phyloP scores from a whole-genome alignment of 2,113 vertebrate species.

The Ictalurus punctatus region DNA sequence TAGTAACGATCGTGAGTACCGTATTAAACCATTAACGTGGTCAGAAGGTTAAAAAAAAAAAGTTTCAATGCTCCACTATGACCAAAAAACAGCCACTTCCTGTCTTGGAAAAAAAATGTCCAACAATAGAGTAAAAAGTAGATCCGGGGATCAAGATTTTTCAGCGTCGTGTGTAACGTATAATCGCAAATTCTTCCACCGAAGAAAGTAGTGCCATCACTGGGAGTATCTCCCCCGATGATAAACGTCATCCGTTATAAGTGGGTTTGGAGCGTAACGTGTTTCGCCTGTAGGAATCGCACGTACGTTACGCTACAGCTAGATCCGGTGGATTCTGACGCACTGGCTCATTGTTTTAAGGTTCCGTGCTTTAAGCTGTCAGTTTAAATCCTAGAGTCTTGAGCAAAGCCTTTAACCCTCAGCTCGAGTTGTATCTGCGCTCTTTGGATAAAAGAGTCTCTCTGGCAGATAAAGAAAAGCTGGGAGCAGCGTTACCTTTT shows the following conservation, averaged over 20 bases:
- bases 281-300: background rate
- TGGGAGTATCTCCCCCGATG: background rate
- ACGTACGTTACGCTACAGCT: background rate
- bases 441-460: background rate
- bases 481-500: background rate
- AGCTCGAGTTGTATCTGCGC: background rate
- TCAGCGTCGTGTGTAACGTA: background rate
- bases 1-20: too few relatives aligned
- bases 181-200: background rate
- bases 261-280: background rate
- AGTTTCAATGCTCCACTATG: background rate
- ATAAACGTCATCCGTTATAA: background rate
- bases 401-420: conserved; percentile 12
- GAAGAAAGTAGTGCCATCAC: background rate
- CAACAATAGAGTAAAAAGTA: background rate
- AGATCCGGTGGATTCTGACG: background rate
- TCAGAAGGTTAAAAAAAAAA: too few relatives aligned
- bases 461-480: conserved; percentile 14
- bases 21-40: too few relatives aligned
- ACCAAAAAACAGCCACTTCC: background rate
- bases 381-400: background rate
- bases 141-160: background rate
- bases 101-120: background rate
- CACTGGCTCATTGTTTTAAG: background rate
- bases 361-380: background rate